Evolutionary conservation across 2,888 invertebrate species (phyloP).

Genomic region (Achlya flavicornis): DNA sequence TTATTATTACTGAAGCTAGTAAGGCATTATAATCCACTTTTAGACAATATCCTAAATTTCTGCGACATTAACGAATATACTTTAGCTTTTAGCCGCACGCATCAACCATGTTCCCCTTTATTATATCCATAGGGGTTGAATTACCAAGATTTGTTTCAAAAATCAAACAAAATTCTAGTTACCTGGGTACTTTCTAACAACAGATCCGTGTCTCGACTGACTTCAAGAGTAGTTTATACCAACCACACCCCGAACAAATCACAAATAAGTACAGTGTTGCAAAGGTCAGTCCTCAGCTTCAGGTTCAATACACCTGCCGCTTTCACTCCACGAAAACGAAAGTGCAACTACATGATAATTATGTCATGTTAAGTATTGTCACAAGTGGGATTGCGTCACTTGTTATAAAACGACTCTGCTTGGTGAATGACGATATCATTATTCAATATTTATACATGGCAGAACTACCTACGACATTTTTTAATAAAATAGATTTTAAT

Average conservation of each 20-base stretch:
- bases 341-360: slow-evolving; percentile 16
- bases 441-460: too few species aligned
- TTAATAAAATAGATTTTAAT: too few species aligned
- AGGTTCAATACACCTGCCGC: slow-evolving; percentile 15
- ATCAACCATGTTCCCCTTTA: too few species aligned
- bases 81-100: too few species aligned
- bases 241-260: not conserved
- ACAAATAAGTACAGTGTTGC: not conserved
- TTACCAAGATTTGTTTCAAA: too few species aligned
- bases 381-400: slow-evolving; percentile 1
- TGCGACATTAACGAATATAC: too few species aligned
- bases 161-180: too few species aligned
- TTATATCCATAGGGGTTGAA: too few species aligned
- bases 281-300: slow-evolving; percentile 7
- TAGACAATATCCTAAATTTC: too few species aligned
- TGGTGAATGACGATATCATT: not conserved
- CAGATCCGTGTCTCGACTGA: not conserved
- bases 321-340: slow-evolving; percentile 19
- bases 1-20: too few species aligned
- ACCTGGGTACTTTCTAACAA: not conserved
- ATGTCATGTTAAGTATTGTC: slow-evolving; percentile 4
- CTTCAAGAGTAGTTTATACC: not conserved
- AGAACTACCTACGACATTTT: too few species aligned
- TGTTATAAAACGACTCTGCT: not conserved
- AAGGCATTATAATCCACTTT: too few species aligned